Base-by-base conservation (phyloP, 2,113 vertebrate genomes). In the Polypterus bichir region DNA sequence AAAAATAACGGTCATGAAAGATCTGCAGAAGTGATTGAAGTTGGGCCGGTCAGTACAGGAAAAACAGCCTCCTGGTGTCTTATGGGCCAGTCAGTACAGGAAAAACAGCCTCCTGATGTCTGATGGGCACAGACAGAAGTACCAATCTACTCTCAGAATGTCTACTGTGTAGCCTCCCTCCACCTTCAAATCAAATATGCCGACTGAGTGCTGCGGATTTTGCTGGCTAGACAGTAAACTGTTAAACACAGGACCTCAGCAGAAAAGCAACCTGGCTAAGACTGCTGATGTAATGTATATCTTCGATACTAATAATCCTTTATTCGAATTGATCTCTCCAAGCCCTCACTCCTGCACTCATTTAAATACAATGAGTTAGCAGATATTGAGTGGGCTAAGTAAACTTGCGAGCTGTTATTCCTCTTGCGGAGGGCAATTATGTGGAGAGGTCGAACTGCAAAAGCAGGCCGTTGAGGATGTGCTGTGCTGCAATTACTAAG, bases 301-400 rank as follows among this genome's bases (percentile, higher is more conserved):
- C 53, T 59, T 57, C 49, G 62, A 62, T 59, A 56, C 56, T 62
- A 62, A 66, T 62, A 66, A 59, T 66, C 49, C 49, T 66, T 66
- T 59, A 59, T 66, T 62, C 59, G 57, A 63, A 54, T 49, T 59
- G 61, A 62, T 59, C 65, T 59, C 61, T 57, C 56, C 45, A 9
- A 66, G 65, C 49, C 53, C 57, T 46, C 7, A 46, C 55, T 62
- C 49, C 49, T 10, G 45, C 11, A 56, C 53, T 62, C 57, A 62
- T 66, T 62, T 62, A 66, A 62, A 62, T 62, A 66, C 65, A 66
- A 66, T 62, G 65, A 66, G 65, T 57, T 66, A 48, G 61, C 61
- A 62, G 49, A 62, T 66, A 66, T 63, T 59, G 45, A 46, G 49
- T 54, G 44, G 48, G n/a, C 56, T 46, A 6, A 46, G 61, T 47